Evolutionary conservation across 2,888 invertebrate genomes (phyloP), one percentile per base, ranked within the genome.

Genomic region (Zeuzera pyrina): DNA sequence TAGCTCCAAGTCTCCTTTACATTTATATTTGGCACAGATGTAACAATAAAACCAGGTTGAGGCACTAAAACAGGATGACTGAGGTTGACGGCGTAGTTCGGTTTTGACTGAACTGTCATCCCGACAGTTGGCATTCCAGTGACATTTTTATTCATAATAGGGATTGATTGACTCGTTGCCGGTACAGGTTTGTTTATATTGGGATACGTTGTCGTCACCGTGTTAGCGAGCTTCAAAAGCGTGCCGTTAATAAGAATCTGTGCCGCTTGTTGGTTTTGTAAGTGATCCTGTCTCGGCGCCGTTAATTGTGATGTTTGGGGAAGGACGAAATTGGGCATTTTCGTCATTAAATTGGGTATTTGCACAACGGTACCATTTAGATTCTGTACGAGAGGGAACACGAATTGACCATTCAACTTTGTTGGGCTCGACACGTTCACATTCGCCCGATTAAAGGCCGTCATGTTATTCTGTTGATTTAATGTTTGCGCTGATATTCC

Each of bases 361-460:
- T 88, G 88, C 43, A 88, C 86, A 38, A 88, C 78, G 26, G 84
- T 66, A 36, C 84, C 84, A 36, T 84, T 84, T 35, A 84, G 70
- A 69, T 88, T 88, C 46, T 88, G 87, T 61, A 88, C 66, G 27
- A 88, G 68, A 2, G 87, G 87, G 58, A 88, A 83, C 41, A 88
- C 86, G 52, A 86, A 87, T 57, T 64, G 87, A 39, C 76, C 79
- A 40, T 81, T 84, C 24, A 84, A 50, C 53, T 84, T 84, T 5
- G 79, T 74, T 15, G 83, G 81, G 51, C 83, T 84, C 34, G 77
- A 50, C 15, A 83, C 76, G 40, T 73, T 78, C 32, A 81, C 74
- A 45, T 79, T 78, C 35, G 65, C 47, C 42, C 73, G 57, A 45
- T 67, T 73, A 45, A 69, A 81, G 39, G 72, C 52, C 40, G 65